Percentiles rank a stretch among this genome's conserved stretches.
phyloP scores from a whole-genome alignment of 2,888 invertebrate genomes.

The Spilosoma lubricipeda region DNA sequence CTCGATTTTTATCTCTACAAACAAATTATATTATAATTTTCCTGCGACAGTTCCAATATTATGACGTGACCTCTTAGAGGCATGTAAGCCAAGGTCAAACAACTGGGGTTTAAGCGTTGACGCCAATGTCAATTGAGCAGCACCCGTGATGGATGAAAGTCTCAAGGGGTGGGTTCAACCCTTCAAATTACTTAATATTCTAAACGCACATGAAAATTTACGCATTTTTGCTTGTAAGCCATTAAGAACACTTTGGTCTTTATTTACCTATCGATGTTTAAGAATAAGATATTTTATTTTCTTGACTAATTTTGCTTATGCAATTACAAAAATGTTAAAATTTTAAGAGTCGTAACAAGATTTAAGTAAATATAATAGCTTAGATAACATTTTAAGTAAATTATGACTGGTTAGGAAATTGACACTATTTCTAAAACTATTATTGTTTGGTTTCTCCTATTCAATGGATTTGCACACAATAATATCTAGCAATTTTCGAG shows the following conservation, averaged over 20 bases:
- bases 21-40: constrained; percentile 11
- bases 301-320: not conserved
- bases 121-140: constrained; percentile 81
- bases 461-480: not conserved
- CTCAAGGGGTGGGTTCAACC: constrained; percentile 67
- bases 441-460: not conserved
- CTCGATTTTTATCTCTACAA: constrained; percentile 2
- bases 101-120: constrained; percentile 78
- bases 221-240: constrained; percentile 31
- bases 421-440: not conserved
- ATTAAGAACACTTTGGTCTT: constrained; percentile 23
- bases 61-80: constrained; percentile 14
- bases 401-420: not conserved
- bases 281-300: too few relatives aligned
- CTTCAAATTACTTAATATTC: constrained; percentile 72
- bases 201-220: constrained; percentile 44
- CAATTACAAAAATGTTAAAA: not conserved
- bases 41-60: constrained; percentile 21
- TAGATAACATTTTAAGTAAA: not conserved
- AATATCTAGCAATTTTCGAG: not conserved
- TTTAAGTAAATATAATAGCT: not conserved
- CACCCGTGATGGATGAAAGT: constrained; percentile 77
- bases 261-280: not conserved
- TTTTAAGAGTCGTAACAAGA: not conserved
- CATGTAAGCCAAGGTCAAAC: constrained; percentile 67